A percentile compares a stretch with the other conserved stretches of the same genome.
phyloP scores from a whole-genome alignment of 2,797 vertebrate species.

The Chromis chromis region DNA sequence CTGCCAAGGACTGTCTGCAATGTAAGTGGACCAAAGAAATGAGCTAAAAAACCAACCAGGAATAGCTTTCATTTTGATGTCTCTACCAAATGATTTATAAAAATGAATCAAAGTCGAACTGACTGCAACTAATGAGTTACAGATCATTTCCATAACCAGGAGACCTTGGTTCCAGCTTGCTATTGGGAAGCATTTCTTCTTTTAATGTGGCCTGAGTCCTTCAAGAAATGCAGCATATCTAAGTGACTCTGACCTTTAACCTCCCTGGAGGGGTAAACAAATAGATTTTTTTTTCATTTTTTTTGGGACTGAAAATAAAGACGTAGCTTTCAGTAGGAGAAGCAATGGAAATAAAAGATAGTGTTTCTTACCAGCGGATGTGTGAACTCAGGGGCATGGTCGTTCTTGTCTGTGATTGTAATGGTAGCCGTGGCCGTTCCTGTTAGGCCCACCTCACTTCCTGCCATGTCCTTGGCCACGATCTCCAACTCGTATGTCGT shows the following conservation, averaged over 20 bases:
- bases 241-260: conserved; percentile 30
- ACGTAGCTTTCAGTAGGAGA: neutral
- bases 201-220: neutral
- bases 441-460: conserved; percentile 92
- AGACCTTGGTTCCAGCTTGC: conserved; percentile 1
- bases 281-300: conserved; percentile 2
- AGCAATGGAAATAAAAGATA: neutral
- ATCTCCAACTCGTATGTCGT: conserved; percentile 95
- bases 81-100: neutral
- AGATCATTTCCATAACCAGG: neutral
- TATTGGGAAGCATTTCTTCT: neutral
- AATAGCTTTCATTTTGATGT: neutral
- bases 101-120: neutral
- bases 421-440: conserved; percentile 96
- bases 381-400: conserved; percentile 96
- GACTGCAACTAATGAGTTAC: neutral
- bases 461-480: conserved; percentile 97
- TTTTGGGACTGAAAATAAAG: neutral
- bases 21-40: neutral
- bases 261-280: conserved; percentile 32
- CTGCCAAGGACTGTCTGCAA: neutral
- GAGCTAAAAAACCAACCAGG: neutral
- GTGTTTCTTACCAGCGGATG: conserved; percentile 81
- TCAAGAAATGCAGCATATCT: conserved; percentile 8
- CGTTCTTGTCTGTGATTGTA: conserved; percentile 96